These are phyloP conservation scores for Tineola bisselliella DNA, from an alignment of 2,888 invertebrate genomes.

Conservation along the genomic window DNA sequence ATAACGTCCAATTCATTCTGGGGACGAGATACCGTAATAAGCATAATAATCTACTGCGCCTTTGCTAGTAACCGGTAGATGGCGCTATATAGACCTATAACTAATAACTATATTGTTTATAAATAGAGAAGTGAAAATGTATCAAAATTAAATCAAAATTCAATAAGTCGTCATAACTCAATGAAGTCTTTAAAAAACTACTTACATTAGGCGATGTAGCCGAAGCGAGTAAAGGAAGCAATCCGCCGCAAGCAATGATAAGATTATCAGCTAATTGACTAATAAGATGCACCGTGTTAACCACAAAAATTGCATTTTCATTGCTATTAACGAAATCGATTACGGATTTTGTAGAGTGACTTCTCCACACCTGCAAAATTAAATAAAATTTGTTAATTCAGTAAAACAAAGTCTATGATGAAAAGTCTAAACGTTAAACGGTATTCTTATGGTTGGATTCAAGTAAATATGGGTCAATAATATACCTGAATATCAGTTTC, in stretches of 20 bases:
- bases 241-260: conserved; percentile 97
- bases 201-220: conserved; percentile 98
- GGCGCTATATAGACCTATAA: too few species aligned
- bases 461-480: too few species aligned
- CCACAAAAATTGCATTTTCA: conserved; percentile 98
- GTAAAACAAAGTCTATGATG: neutral
- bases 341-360: conserved; percentile 96
- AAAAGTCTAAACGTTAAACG: too few species aligned
- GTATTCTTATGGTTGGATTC: too few species aligned
- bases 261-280: conserved; percentile 98
- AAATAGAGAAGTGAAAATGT: too few species aligned
- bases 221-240: conserved; percentile 94
- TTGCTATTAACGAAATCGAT: conserved; percentile 98
- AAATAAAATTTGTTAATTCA: neutral
- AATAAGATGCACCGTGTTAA: conserved; percentile 98
- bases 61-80: too few species aligned
- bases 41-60: too few species aligned
- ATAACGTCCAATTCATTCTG: conserved; percentile 98
- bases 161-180: too few species aligned
- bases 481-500: conserved; percentile 96
- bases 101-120: too few species aligned
- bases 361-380: conserved; percentile 71
- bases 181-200: too few species aligned
- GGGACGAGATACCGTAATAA: neutral
- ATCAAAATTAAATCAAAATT: too few species aligned